Percentiles rank a stretch among this genome's conserved stretches.
These are phyloP conservation scores for Proterorhinus semilunaris DNA, from an alignment of 2,113 vertebrate species.

Conservation along the genomic window DNA sequence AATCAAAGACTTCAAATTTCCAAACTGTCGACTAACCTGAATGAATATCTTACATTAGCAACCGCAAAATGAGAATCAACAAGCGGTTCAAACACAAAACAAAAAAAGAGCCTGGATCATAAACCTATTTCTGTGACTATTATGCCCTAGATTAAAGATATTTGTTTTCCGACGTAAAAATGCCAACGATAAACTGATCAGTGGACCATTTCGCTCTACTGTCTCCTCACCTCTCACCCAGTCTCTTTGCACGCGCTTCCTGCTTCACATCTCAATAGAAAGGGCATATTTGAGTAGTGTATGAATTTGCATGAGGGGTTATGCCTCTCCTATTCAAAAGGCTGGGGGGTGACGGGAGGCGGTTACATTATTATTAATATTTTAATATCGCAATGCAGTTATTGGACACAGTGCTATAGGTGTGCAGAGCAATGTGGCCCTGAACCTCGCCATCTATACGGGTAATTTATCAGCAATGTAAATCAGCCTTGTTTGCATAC, in stretches of 20 bases:
- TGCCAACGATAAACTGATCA: slow-evolving; percentile 8
- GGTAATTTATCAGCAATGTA: background rate
- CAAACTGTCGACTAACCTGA: background rate
- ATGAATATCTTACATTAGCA: background rate
- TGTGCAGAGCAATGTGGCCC: no score
- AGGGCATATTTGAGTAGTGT: slow-evolving; percentile 46
- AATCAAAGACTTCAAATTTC: no score
- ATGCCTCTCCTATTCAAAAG: slow-evolving; percentile 38
- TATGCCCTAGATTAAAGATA: background rate
- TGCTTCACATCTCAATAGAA: slow-evolving; percentile 26
- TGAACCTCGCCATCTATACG: background rate
- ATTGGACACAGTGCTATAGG: slow-evolving; percentile 1
- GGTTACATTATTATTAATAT: slow-evolving; percentile 48
- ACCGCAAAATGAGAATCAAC: background rate
- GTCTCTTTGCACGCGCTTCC: slow-evolving; percentile 4
- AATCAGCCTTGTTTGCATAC: slow-evolving; percentile 8
- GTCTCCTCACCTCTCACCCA: background rate
- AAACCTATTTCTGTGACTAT: background rate
- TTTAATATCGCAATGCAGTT: slow-evolving; percentile 38
- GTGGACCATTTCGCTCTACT: slow-evolving; percentile 26
- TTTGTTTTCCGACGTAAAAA: background rate
- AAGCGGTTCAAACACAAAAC: background rate
- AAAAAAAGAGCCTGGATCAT: background rate
- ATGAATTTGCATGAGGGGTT: slow-evolving; percentile 44
- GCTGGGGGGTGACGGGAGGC: slow-evolving; percentile 29